Evolutionary conservation across 2,797 vertebrate genomes (phyloP).

Genomic region (Myiotriccus ornatus): DNA sequence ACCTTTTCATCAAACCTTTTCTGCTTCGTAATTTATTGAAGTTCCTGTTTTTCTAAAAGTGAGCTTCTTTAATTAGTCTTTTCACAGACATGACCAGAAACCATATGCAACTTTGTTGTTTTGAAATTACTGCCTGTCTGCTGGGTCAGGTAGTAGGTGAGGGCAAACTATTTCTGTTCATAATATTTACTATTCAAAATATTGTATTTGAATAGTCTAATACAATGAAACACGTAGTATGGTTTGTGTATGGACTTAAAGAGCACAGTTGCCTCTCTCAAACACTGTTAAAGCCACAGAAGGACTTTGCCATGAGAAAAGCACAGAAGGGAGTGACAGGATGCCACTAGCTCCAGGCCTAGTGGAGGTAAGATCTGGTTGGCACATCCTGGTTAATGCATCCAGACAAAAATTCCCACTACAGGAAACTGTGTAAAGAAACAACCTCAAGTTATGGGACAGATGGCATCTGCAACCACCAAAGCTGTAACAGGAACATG

Average conservation of each 20-base stretch:
- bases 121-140: conserved; percentile 46
- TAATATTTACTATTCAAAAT: conserved; percentile 44
- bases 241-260: background rate
- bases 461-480: background rate
- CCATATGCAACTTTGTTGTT: conserved; percentile 18
- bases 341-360: background rate
- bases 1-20: conserved; percentile 67
- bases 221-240: background rate
- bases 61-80: conserved; percentile 66
- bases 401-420: background rate
- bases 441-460: background rate
- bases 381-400: background rate
- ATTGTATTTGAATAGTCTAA: background rate
- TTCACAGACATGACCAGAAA: conserved; percentile 58
- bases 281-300: background rate
- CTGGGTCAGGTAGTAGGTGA: conserved; percentile 26
- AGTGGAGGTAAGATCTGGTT: background rate
- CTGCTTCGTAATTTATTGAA: conserved; percentile 60
- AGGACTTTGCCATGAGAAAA: background rate
- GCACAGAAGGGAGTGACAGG: background rate
- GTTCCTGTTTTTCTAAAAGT: conserved; percentile 52
- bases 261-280: background rate
- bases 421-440: background rate
- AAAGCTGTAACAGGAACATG: background rate
- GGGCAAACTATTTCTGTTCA: conserved; percentile 3